These are phyloP conservation scores for Hippopotamyrus pictus DNA, from an alignment of 2,797 vertebrate species.

Conservation along the genomic window DNA sequence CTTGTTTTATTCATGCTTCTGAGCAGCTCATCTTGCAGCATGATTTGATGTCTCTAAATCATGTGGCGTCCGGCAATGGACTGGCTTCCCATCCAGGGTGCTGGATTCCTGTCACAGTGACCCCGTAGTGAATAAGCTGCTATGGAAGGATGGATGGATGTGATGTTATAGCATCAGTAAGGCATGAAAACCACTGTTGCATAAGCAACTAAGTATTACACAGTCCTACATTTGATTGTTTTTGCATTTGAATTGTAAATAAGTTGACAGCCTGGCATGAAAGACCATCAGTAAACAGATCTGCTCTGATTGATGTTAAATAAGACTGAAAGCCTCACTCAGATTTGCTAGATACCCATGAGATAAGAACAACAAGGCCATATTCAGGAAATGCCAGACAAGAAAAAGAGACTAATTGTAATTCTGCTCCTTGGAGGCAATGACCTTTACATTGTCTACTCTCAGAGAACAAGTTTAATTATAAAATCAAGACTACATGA, in stretches of 20 bases:
- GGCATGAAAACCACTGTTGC: neutral
- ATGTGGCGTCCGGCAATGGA: neutral
- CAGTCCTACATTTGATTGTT: neutral
- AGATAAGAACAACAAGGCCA: constrained; percentile 2
- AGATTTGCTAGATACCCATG: constrained; percentile 7
- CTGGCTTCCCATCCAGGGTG: neutral
- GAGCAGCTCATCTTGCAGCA: neutral
- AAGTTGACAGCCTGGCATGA: neutral
- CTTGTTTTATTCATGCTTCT: neutral
- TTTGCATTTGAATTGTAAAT: constrained; percentile 8
- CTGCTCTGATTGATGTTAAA: neutral
- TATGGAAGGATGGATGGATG: neutral
- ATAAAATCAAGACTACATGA: constrained; percentile 33
- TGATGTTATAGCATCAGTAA: neutral
- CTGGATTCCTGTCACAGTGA: neutral
- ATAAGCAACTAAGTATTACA: neutral
- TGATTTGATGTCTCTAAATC: neutral
- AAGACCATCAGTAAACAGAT: neutral
- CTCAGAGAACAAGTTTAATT: constrained; percentile 30
- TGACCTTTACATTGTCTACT: constrained; percentile 39
- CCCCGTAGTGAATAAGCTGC: neutral
- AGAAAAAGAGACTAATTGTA: constrained; percentile 33
- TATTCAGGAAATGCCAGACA: neutral
- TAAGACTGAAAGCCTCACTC: neutral
- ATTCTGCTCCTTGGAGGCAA: constrained; percentile 34